Percentiles rank a stretch among this genome's conserved stretches.
These are phyloP conservation scores for Deilephila elpenor DNA, from an alignment of 2,888 invertebrate genomes.

Conservation along the genomic window DNA sequence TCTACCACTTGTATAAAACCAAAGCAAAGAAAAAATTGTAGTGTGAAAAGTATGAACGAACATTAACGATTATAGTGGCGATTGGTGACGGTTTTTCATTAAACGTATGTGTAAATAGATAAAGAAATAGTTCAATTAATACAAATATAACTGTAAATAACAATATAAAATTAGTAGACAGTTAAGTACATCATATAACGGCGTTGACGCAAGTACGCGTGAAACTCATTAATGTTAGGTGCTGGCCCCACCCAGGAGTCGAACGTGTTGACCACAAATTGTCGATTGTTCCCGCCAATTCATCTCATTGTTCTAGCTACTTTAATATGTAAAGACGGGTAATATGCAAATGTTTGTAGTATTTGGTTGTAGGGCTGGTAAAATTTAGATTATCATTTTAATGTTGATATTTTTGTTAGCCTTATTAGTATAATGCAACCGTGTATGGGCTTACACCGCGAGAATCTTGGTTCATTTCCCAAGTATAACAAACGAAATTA, in stretches of 20 bases:
- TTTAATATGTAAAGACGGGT: conserved; percentile 44
- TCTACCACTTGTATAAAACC: no score
- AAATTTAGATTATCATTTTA: neutral
- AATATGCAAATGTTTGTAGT: conserved; percentile 54
- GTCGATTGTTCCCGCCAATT: conserved; percentile 29
- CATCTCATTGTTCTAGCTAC: conserved; percentile 26
- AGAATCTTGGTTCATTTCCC: no score
- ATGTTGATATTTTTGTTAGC: neutral
- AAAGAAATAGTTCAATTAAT: no score
- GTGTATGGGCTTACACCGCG: no score
- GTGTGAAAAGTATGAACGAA: no score
- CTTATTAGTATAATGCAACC: no score
- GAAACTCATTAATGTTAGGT: conserved; percentile 12
- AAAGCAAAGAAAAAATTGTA: no score
- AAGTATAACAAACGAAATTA: no score
- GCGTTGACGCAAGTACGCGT: neutral
- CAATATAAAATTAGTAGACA: neutral
- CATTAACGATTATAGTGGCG: no score
- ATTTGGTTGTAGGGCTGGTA: conserved; percentile 10
- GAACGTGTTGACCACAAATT: conserved; percentile 30
- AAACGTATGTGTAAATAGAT: no score
- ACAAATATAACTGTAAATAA: no score
- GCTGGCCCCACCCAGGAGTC: conserved; percentile 15
- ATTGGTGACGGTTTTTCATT: no score
- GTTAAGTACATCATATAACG: neutral